Conservation (phyloP, 2,113 vertebrate genomes). For the Eidolon helvum region DNA sequence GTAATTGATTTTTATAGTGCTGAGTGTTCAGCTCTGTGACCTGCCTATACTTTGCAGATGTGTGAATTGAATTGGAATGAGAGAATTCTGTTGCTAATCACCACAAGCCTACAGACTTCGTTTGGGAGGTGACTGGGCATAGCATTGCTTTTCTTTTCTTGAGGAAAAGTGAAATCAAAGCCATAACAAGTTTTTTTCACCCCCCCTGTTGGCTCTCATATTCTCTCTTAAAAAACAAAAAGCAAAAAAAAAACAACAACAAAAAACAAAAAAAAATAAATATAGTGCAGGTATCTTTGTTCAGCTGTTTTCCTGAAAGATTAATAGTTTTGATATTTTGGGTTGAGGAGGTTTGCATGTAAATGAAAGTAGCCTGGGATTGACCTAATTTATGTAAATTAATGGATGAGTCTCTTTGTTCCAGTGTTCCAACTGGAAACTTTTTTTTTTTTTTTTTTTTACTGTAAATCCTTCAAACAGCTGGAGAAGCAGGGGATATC, state of each 20-base stretch:
- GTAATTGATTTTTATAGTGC: constrained; percentile 66
- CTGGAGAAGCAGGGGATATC: not conserved
- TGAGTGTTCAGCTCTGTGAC: not conserved
- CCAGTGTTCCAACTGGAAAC: not conserved
- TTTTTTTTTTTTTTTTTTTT: not conserved
- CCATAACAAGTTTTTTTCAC: not conserved
- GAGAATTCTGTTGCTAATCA: constrained; percentile 22
- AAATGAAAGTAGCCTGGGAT: not conserved
- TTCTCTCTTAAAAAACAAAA: not conserved
- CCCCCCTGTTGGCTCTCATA: not conserved
- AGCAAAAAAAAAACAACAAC: too few relatives aligned
- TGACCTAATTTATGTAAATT: not conserved
- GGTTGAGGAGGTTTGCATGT: not conserved
- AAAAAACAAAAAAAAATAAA: too few relatives aligned
- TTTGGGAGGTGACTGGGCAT: not conserved
- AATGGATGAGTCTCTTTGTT: not conserved
- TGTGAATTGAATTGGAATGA: constrained; percentile 50
- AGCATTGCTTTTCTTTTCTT: constrained; percentile 13
- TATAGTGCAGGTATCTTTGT: not conserved
- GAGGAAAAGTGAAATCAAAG: constrained; percentile 20
- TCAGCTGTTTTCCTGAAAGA: not conserved
- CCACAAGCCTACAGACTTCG: not conserved
- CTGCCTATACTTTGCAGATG: constrained; percentile 22
- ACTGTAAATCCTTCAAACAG: not conserved
- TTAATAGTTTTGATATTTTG: not conserved